Base-by-base conservation (phyloP, 2,797 vertebrate genomes). In the Alosa sapidissima region DNA sequence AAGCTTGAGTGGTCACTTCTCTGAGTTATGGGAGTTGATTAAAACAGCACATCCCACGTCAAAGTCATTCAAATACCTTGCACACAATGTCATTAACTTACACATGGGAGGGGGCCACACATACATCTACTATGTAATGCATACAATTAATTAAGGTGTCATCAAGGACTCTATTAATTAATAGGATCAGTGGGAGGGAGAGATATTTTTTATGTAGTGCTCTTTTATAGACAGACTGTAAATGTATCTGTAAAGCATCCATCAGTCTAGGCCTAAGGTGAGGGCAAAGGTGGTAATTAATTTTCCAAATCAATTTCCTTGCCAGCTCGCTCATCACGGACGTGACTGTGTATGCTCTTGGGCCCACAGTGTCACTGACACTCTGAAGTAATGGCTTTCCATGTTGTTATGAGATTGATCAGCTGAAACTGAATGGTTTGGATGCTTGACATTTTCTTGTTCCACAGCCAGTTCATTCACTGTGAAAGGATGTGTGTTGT, bases 191-290 rank as follows among this genome's bases (percentile, higher is more conserved):
- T 16, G 21, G 16, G 14, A 41, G 47, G 36, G 36, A 41, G 41
- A 78, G 14, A 8, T 47, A 21, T 47, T 78, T 65, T 78, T 14
- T 16, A 21, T 78, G 72, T 78, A 19, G 16, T 19, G 72, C 36
- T 78, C 14, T 78, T 78, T 78, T 78, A 47, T 78, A 78, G 72
- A 78, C 36, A 78, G 36, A 78, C 72, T 14, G 72, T 47, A 47
- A 45, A 78, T 14, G 21, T 47, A 21, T 78, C 72, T 78, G 14
- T 21, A 19, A 78, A 78, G 14, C 36, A 78, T 78, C 72, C 72
- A 47, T 78, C 72, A 78, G 72, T 5, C 41, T 3, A 19, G 41
- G 68, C 68, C 68, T 75, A 7, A 75, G 36, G 68, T 45, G 72
- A 78, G 72, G 41, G 14, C 45, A 78, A 47, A 78, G 72, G 72